phyloP scores from a whole-genome alignment of 2,797 vertebrate genomes.

The Intellagama lesueurii region DNA sequence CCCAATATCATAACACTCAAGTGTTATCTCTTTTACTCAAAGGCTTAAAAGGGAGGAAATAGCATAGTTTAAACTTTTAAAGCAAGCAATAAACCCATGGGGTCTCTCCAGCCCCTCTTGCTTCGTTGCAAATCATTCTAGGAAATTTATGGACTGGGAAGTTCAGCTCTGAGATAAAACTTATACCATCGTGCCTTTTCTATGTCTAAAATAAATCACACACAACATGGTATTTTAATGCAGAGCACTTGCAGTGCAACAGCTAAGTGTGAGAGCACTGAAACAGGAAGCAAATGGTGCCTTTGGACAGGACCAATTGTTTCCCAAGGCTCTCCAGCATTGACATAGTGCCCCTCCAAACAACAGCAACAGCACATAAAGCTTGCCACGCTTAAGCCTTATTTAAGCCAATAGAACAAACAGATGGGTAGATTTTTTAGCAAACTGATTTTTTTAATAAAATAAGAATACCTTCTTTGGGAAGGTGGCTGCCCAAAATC shows the following conservation, averaged over 20 bases:
- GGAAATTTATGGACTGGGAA: slow-evolving; percentile 67
- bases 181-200: neutral
- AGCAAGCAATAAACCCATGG: slow-evolving; percentile 69
- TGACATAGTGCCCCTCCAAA: too few species aligned
- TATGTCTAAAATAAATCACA: slow-evolving; percentile 16
- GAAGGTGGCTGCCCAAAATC: too few species aligned
- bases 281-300: neutral
- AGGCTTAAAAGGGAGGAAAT: slow-evolving; percentile 80
- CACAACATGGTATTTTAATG: slow-evolving; percentile 15
- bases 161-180: slow-evolving; percentile 38
- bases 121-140: slow-evolving; percentile 37
- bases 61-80: slow-evolving; percentile 60
- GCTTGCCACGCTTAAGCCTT: neutral
- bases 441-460: neutral
- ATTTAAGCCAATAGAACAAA: neutral
- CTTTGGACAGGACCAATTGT: neutral
- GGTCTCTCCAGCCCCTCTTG: slow-evolving; percentile 25
- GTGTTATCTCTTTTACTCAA: slow-evolving; percentile 76
- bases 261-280: neutral
- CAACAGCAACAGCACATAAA: neutral
- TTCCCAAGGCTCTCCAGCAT: neutral
- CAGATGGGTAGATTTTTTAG: neutral
- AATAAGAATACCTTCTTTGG: too few species aligned
- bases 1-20: slow-evolving; percentile 72
- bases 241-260: neutral